These are phyloP conservation scores for Tachina lurida DNA, from an alignment of 2,888 invertebrate genomes.

Conservation along the genomic window DNA sequence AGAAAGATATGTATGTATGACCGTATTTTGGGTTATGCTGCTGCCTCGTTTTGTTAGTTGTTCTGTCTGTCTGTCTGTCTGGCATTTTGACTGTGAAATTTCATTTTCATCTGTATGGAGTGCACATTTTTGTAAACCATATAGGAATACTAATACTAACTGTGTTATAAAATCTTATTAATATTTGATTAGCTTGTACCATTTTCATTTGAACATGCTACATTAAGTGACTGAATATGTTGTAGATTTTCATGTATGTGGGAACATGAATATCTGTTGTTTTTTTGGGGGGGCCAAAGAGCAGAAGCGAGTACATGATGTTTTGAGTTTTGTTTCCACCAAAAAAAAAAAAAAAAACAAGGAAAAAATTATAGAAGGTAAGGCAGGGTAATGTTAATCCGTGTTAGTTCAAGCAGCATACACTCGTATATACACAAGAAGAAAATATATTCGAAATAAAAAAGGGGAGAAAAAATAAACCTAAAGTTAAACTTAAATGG, in stretches of 20 bases:
- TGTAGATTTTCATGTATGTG: constrained; percentile 47
- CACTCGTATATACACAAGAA: background rate
- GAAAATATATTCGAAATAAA: constrained; percentile 22
- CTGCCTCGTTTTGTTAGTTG: background rate
- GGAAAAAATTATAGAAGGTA: constrained; percentile 15
- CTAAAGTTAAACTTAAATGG: constrained; percentile 50
- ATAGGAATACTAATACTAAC: constrained; percentile 63
- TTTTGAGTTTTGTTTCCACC: constrained; percentile 15
- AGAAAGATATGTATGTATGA: background rate
- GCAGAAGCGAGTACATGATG: constrained; percentile 51
- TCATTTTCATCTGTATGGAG: constrained; percentile 14
- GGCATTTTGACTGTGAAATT: constrained; percentile 26
- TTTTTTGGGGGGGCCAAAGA: constrained; percentile 18
- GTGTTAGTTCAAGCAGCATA: constrained; percentile 55
- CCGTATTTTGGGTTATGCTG: constrained; percentile 27
- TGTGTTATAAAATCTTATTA: constrained; percentile 72
- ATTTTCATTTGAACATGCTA: constrained; percentile 69
- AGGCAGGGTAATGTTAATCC: constrained; percentile 62
- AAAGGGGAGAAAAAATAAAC: constrained; percentile 7
- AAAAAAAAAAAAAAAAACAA: constrained; percentile 11
- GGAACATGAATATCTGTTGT: constrained; percentile 29
- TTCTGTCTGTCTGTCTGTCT: background rate
- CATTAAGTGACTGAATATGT: constrained; percentile 71
- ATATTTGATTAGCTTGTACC: constrained; percentile 72
- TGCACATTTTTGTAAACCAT: constrained; percentile 34